Conservation (phyloP, 2,888 invertebrate species). For the Asteroscopus sphinx region DNA sequence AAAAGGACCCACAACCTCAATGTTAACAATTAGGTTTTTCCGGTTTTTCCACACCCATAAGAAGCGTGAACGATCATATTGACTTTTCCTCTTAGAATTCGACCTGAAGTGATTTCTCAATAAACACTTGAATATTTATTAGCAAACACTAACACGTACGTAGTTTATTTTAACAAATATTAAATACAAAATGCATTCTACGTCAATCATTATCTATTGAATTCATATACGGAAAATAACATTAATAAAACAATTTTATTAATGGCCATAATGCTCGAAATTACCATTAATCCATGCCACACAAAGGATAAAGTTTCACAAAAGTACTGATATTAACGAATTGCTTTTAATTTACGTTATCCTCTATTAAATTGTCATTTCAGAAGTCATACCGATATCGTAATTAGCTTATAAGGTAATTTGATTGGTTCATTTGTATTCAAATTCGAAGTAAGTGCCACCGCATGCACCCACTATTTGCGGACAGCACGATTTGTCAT, state of each 20-base stretch:
- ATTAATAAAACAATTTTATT: not conserved
- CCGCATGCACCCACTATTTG: slow-evolving; percentile 25
- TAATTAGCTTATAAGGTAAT: slow-evolving; percentile 27
- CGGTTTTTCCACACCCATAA: slow-evolving; percentile 25
- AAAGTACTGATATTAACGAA: slow-evolving; percentile 19
- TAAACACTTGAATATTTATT: slow-evolving; percentile 7
- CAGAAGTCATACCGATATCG: not conserved
- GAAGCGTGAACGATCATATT: slow-evolving; percentile 11
- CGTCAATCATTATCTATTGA: not conserved
- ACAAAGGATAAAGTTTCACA: slow-evolving; percentile 16
- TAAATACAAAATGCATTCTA: not conserved
- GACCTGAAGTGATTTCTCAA: slow-evolving; percentile 11
- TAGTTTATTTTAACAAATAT: not conserved
- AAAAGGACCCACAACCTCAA: too few species aligned
- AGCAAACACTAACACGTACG: not conserved
- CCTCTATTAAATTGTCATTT: slow-evolving; percentile 27
- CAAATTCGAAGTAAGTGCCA: slow-evolving; percentile 19
- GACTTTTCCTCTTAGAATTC: slow-evolving; percentile 31
- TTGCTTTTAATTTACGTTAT: slow-evolving; percentile 16
- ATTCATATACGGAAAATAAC: not conserved
- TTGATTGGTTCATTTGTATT: slow-evolving; percentile 29
- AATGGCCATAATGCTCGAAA: not conserved
- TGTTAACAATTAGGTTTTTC: too few species aligned
- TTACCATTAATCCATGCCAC: not conserved
- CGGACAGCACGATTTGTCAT: slow-evolving; percentile 44